These are phyloP conservation scores for Apamea anceps DNA, from an alignment of 2,888 invertebrate species.

Conservation along the genomic window DNA sequence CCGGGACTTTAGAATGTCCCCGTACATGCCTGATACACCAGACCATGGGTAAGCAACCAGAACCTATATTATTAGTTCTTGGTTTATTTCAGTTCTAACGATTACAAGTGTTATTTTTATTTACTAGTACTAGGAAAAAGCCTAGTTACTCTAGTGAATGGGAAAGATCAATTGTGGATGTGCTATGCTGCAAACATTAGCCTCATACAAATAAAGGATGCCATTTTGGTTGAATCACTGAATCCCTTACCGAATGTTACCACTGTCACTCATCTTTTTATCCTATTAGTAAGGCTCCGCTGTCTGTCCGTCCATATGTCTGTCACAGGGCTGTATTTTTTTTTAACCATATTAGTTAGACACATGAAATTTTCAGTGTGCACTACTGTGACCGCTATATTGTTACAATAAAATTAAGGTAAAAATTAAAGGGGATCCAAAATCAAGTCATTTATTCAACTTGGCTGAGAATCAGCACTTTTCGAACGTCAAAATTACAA, in stretches of 20 bases:
- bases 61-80: not conserved
- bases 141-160: not conserved
- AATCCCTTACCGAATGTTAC: not conserved
- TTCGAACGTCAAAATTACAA: no score
- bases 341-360: no score
- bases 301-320: no score
- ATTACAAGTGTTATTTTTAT: not conserved
- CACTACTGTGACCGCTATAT: not conserved
- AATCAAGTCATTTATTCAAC: no score
- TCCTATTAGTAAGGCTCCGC: no score
- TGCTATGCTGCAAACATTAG: not conserved
- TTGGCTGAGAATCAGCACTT: no score
- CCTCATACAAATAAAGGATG: not conserved
- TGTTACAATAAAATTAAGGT: not conserved
- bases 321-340: no score
- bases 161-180: not conserved
- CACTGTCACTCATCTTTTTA: no score
- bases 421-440: not conserved
- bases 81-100: not conserved
- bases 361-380: no score
- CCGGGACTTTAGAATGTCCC: constrained; percentile 88
- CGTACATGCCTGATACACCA: constrained; percentile 89
- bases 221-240: not conserved
- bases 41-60: constrained; percentile 82
- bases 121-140: not conserved